Conservation (phyloP, 1,140 invertebrate species). For the Drosophila melanica region DNA sequence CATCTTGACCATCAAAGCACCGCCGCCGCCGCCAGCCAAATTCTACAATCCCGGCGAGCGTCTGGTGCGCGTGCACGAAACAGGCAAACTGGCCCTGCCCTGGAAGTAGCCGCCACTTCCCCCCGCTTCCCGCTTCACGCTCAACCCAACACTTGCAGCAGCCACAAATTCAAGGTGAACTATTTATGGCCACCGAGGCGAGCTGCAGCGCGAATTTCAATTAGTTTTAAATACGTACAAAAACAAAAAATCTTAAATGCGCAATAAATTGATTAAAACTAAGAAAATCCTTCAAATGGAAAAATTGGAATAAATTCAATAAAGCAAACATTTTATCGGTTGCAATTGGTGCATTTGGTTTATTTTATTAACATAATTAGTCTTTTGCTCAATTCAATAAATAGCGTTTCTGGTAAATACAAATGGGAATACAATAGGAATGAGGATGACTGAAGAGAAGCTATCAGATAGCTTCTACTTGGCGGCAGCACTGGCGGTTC, state of each 20-base stretch:
- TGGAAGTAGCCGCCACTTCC: constrained; percentile 61
- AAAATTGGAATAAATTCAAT: background rate
- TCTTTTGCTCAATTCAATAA: constrained; percentile 8
- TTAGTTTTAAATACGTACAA: constrained; percentile 58
- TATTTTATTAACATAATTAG: constrained; percentile 1
- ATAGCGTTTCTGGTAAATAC: constrained; percentile 41
- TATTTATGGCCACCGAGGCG: constrained; percentile 59
- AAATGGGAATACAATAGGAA: constrained; percentile 23
- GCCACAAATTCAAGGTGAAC: constrained; percentile 63
- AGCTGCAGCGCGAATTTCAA: constrained; percentile 51
- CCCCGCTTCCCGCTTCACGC: background rate
- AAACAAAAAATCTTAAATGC: constrained; percentile 67
- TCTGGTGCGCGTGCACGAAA: constrained; percentile 70
- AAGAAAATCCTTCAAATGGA: constrained; percentile 11
- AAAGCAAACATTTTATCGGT: constrained; percentile 34
- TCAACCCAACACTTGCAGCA: background rate
- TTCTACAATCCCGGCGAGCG: constrained; percentile 70
- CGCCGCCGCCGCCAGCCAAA: constrained; percentile 84
- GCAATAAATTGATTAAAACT: constrained; percentile 62
- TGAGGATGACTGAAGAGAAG: background rate
- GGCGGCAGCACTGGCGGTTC: constrained; percentile 6
- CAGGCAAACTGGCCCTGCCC: constrained; percentile 73
- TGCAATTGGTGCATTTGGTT: constrained; percentile 12
- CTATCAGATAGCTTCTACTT: constrained; percentile 1
- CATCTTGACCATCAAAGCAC: constrained; percentile 89